These are phyloP conservation scores for Chaetops frenatus DNA, from an alignment of 2,113 vertebrate genomes.

Conservation along the genomic window DNA sequence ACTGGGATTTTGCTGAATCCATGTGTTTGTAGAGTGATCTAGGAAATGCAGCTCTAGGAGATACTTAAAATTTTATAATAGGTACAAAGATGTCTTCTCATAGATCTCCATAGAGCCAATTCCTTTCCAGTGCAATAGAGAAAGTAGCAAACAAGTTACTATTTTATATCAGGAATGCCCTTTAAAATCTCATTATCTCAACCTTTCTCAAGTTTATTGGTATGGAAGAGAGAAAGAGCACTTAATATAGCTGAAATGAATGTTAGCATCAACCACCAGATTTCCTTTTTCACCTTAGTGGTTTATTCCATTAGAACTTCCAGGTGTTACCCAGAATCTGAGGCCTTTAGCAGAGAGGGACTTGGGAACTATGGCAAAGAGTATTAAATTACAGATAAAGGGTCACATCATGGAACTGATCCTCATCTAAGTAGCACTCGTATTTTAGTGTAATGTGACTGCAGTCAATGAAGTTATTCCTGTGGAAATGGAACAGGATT, in stretches of 20 bases:
- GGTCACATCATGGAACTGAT: neutral
- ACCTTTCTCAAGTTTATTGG: neutral
- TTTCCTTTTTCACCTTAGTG: neutral
- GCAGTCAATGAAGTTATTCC: constrained; percentile 12
- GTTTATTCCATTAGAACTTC: neutral
- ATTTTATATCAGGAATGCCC: neutral
- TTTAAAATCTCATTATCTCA: neutral
- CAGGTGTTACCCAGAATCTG: neutral
- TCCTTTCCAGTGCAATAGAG: neutral
- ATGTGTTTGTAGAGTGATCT: neutral
- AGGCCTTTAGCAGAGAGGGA: neutral
- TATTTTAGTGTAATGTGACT: neutral
- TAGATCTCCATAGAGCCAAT: neutral
- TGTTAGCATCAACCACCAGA: neutral
- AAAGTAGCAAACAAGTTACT: neutral
- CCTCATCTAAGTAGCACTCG: neutral
- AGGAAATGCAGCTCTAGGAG: neutral
- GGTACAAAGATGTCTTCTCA: neutral
- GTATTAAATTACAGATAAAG: neutral
- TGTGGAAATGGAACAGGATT: neutral
- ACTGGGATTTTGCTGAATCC: neutral
- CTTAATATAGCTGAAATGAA: neutral
- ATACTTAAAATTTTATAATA: neutral
- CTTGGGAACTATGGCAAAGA: neutral
- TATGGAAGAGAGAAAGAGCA: neutral